Conservation (phyloP, 1,140 invertebrate species). For the Drosophila parvula region DNA sequence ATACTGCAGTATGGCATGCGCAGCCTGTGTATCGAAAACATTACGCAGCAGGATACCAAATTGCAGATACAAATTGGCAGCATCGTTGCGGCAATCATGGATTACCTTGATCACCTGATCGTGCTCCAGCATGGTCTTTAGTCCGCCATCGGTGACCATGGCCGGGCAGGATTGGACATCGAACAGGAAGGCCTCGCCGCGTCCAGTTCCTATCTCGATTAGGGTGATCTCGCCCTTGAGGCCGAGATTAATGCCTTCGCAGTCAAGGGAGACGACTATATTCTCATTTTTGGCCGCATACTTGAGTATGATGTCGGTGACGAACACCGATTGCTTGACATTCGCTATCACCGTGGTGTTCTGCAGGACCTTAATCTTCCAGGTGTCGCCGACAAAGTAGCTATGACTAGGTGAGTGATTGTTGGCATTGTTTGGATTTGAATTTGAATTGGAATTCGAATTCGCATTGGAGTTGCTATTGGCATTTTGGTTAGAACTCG, state of each 20-base stretch:
- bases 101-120: slow-evolving; percentile 95
- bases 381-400: slow-evolving; percentile 88
- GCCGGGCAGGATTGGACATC: slow-evolving; percentile 94
- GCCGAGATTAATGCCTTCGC: slow-evolving; percentile 96
- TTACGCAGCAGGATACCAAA: slow-evolving; percentile 93
- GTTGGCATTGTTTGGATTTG: slow-evolving; percentile 49
- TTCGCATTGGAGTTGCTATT: background rate
- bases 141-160: slow-evolving; percentile 90
- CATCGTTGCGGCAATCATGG: slow-evolving; percentile 97
- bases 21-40: slow-evolving; percentile 98
- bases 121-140: slow-evolving; percentile 92
- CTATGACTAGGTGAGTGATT: slow-evolving; percentile 83
- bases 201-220: slow-evolving; percentile 92
- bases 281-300: slow-evolving; percentile 86
- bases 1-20: slow-evolving; percentile 95
- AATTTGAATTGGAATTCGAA: background rate
- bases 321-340: slow-evolving; percentile 89
- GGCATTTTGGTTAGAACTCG: slow-evolving; percentile 46
- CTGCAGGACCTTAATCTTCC: slow-evolving; percentile 92
- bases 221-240: slow-evolving; percentile 93
- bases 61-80: slow-evolving; percentile 94
- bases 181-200: slow-evolving; percentile 93
- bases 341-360: slow-evolving; percentile 91
- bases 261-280: slow-evolving; percentile 92
- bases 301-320: slow-evolving; percentile 91